Evolutionary conservation across 2,888 invertebrate genomes (phyloP).

Genomic region (Cephus runcator): DNA sequence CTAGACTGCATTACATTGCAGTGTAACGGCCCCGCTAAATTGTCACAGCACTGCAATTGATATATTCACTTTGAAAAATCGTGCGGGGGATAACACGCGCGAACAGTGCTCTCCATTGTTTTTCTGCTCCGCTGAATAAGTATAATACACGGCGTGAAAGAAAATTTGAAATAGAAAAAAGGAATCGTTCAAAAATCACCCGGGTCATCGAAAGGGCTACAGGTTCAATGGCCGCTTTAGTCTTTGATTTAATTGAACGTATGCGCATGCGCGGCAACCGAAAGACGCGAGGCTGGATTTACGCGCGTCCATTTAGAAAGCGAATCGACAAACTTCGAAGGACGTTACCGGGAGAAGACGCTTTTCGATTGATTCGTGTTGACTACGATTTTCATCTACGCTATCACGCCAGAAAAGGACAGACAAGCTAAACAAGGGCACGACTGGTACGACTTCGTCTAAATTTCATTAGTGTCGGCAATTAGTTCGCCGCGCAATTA

Average conservation of each 20-base stretch:
- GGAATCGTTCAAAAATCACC: not conserved
- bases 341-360: not conserved
- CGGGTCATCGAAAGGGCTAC: not conserved
- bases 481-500: not conserved
- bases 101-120: not conserved
- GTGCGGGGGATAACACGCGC: not conserved
- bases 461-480: not conserved
- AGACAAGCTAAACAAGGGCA: not conserved
- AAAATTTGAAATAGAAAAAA: not conserved
- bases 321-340: not conserved
- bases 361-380: not conserved
- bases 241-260: slow-evolving; percentile 30
- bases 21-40: not conserved
- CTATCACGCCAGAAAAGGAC: not conserved
- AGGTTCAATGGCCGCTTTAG: slow-evolving; percentile 3
- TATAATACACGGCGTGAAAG: not conserved
- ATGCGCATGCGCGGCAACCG: not conserved
- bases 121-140: not conserved
- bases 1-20: not conserved
- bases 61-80: not conserved
- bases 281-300: not conserved
- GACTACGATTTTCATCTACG: not conserved
- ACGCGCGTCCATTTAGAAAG: not conserved
- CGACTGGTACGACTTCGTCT: not conserved
- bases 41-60: not conserved